phyloP scores from a whole-genome alignment of 2,113 vertebrate species.

The Mugil cephalus region DNA sequence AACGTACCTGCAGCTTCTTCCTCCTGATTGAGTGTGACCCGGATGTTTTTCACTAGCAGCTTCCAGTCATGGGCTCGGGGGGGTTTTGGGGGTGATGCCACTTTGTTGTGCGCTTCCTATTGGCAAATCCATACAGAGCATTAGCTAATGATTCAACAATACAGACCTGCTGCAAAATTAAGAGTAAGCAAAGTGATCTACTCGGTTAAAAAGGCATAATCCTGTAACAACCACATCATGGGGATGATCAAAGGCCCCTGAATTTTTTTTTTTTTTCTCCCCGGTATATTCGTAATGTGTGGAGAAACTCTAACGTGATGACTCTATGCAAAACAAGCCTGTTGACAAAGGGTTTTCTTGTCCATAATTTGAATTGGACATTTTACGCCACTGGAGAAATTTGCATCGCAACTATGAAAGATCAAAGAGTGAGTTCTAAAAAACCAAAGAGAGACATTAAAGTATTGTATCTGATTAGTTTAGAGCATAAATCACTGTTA shows the following conservation, averaged over 20 bases:
- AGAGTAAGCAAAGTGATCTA: background rate
- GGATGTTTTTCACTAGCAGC: conserved; percentile 91
- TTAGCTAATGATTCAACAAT: background rate
- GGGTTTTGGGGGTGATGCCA: conserved; percentile 92
- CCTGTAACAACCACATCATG: background rate
- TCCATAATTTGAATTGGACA: background rate
- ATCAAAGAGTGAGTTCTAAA: too few relatives aligned
- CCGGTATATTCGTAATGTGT: too few relatives aligned
- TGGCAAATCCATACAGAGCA: conserved; percentile 1
- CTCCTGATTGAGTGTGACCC: conserved; percentile 74
- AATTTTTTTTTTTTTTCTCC: background rate
- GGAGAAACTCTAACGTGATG: background rate
- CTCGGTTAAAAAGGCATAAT: background rate
- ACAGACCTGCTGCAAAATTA: background rate
- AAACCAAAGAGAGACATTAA: too few relatives aligned
- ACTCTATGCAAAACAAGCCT: background rate
- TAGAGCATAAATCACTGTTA: too few relatives aligned
- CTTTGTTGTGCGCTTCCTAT: conserved; percentile 76
- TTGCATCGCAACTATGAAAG: background rate
- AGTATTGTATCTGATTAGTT: too few relatives aligned
- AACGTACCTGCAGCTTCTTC: conserved; percentile 86
- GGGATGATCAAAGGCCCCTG: background rate
- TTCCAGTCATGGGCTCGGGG: conserved; percentile 94
- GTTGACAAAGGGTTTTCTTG: background rate
- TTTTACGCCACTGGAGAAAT: background rate